These are phyloP conservation scores for Lithobates pipiens DNA, from an alignment of 2,797 vertebrate genomes.

Conservation along the genomic window DNA sequence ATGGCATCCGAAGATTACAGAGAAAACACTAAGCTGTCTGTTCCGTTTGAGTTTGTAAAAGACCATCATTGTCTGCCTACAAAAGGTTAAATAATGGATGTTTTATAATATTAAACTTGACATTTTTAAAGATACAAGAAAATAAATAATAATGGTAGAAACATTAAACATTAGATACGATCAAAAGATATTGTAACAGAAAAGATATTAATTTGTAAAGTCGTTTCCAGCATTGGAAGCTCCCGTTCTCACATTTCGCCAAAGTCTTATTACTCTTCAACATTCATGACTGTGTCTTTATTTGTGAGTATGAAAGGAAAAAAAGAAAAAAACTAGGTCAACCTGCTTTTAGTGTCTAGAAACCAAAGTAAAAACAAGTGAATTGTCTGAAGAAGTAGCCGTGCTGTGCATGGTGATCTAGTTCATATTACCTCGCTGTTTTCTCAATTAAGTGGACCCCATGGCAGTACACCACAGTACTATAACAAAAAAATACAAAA, in stretches of 20 bases:
- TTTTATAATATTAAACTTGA: not conserved
- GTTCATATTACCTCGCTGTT: not conserved
- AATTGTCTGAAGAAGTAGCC: not conserved
- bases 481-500: too few relatives aligned
- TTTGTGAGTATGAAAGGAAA: conserved; percentile 9
- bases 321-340: conserved; percentile 25
- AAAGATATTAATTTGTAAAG: not conserved
- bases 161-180: not conserved
- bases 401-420: conserved; percentile 4
- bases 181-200: not conserved
- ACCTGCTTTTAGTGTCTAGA: not conserved
- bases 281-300: conserved; percentile 21
- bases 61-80: not conserved
- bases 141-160: not conserved
- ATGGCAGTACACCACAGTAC: too few relatives aligned
- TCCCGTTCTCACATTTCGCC: not conserved
- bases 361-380: not conserved
- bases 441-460: not conserved
- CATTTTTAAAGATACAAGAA: not conserved
- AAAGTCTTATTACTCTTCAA: not conserved
- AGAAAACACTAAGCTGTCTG: not conserved
- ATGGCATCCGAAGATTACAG: not conserved
- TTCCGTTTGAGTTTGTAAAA: not conserved
- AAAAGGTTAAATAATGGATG: not conserved
- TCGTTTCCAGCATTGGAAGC: not conserved